Evolutionary conservation across 2,113 vertebrate genomes (phyloP), one percentile per base, ranked within the genome.

Genomic region (Microtus ochrogaster): DNA sequence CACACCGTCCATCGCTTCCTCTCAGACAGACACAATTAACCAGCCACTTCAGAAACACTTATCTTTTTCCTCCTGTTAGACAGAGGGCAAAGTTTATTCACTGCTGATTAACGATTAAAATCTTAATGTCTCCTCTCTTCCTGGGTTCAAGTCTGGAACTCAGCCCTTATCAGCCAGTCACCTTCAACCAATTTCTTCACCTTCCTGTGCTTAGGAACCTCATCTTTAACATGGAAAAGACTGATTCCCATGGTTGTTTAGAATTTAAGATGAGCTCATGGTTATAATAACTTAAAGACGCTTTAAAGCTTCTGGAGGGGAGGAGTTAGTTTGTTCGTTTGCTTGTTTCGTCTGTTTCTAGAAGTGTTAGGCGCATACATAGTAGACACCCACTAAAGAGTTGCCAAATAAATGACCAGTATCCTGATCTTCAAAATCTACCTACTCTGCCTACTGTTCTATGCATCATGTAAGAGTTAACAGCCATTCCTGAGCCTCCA

Each of bases 131-230:
- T 82, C n/a, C 84, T 82, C 2, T 77, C 66, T 3, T 28, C 17
- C 52, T 47, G 39, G n/a, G 36, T 90, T 94, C 76, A 93, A 90
- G 91, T 92, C 33, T 72, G 65, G 82, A 28, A 13, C 70, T 70
- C 14, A 44, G 6, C 19, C 58, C 19, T 58, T 58, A 58, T 58
- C 58, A 58, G 58, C 22, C 24, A 2, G 1, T 39, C 79, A 86
- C 12, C 49, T 94, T 78, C 72, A 61, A 89, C 33, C 10, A 47
- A 30, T 73, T 89, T 41, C 39, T 49, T 39, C 72, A 90, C 10
- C 24, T 86, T 36, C 33, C 3, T 11, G 47, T 55, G 85, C 17
- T 76, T 66, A 90, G 61, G 24, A 55, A 90, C 10, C 5, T 61
- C 41, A 83, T 41, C 4, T 55, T 2, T 76, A 83, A 89, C 82